Evolutionary conservation across 2,797 vertebrate species (phyloP), one percentile per base, ranked within the genome.

Genomic region (Characodon lateralis): DNA sequence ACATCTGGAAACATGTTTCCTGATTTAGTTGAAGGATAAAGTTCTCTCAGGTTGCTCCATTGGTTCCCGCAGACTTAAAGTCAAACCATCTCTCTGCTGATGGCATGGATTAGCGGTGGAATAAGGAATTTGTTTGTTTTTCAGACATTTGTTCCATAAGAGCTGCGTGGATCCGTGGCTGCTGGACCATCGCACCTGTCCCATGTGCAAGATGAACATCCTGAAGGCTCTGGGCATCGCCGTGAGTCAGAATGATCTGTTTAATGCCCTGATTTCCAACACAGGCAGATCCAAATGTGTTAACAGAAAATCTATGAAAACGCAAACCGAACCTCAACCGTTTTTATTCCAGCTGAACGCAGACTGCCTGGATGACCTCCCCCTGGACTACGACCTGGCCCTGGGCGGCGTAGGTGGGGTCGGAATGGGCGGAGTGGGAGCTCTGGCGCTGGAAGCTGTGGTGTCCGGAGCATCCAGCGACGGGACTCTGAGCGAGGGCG

Each of bases 161-260:
- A 97, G 95, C 93, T 99, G 98, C 6, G 98, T 99, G 89, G 98
- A 99, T 83, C 98, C 98, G 5, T 99, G 98, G 98, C 97, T 99
- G 69, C 96, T 98, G 93, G 98, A 99, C 87, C 98, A 99, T 83
- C 96, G 98, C 9, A 99, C 98, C 5, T 99, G 98, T 80, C 98
- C 98, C 22, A 99, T 99, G 98, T 99, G 98, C 91, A 99, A 99
- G 95, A 98, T 99, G 97, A 99, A 99, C 94, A 99, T 99, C 94
- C 96, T 99, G 41, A 99, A 99, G 93, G 98, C 98, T 35, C 95
- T 99, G 80, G 98, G 98, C 87, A 98, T 99, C 84, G 97, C 97
- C 87, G 98, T 99, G 96, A 97, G 97, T 79, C 72, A 3, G 0
- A 2, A 10, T n/a, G 8, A 8, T 6, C 28, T 13, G 26, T 2